Evolutionary conservation across 1,140 invertebrate genomes (phyloP), one percentile per base, ranked within the genome.

Genomic region (Dufourea novaeangliae): DNA sequence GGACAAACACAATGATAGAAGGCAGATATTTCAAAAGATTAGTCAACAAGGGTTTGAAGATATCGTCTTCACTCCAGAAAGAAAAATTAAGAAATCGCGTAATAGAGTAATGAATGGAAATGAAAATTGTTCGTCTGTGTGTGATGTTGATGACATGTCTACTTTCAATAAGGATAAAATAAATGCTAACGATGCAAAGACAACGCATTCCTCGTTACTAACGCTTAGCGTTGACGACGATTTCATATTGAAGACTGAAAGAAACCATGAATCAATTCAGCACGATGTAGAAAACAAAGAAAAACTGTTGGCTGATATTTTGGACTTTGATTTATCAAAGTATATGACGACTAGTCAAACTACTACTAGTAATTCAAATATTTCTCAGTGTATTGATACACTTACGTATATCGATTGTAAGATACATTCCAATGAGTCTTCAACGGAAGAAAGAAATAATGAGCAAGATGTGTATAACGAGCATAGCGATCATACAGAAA

Each of bases 201-300:
- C 72, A 14, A 88, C 80, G 20, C 90, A 81, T 91, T 91, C 79
- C 4, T 87, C 87, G 32, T 71, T 93, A 37, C 82, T 93, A 78
- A 92, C 88, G 25, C 52, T 93, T 8, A 93, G 92, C 74, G 88
- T 89, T 17, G 90, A 93, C 10, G 90, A 91, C 66, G 84, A 88
- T n/a, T 88, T 82, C 34, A 73, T 89, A 69, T 37, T 92, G 29
- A 90, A 91, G 59, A 86, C 90, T 6, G 91, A 93, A 32, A 86
- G 93, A 71, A 93, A 94, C 87, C 90, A 93, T 4, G 92, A 94
- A 72, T 92, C 87, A 2, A 93, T 94, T 69, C 89, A 92, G 68
- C 92, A 92, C 61, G 93, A 94, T 78, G 93, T 94, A 34, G 92
- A 93, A 79, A 85, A 91, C 69, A 94, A 94, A 73, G 94, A 94